Conservation (phyloP, 2,113 vertebrate species). For the Spheniscus mendiculus region DNA sequence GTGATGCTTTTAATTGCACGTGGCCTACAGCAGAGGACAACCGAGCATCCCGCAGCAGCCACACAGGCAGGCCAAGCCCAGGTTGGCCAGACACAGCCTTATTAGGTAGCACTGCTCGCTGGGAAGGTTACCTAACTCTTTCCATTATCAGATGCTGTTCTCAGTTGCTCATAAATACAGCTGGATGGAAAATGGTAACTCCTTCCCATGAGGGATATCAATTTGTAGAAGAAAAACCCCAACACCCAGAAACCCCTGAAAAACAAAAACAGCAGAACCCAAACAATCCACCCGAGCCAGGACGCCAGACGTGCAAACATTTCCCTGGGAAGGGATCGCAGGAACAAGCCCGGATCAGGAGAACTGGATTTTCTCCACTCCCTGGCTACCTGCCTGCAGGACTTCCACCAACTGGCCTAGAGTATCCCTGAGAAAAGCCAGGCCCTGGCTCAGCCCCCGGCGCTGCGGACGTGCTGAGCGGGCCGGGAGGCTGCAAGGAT, state of each 20-base stretch:
- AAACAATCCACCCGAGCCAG: constrained; percentile 36
- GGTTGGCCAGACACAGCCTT: constrained; percentile 12
- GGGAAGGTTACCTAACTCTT: constrained; percentile 33
- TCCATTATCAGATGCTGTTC: neutral
- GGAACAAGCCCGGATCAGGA: neutral
- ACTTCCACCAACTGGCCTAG: constrained; percentile 31
- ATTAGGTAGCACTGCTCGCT: neutral
- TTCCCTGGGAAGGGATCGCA: neutral
- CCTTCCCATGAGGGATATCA: constrained; percentile 43
- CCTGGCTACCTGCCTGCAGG: constrained; percentile 42
- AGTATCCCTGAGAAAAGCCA: neutral
- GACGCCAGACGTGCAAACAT: neutral
- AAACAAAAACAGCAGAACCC: constrained; percentile 64
- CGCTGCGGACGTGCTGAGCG: neutral
- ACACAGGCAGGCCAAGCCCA: neutral
- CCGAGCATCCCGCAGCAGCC: neutral
- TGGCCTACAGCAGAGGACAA: neutral
- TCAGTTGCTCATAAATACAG: constrained; percentile 18
- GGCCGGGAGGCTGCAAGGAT: neutral
- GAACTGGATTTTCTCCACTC: constrained; percentile 24
- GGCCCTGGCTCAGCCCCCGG: neutral
- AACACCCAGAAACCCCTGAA: constrained; percentile 62
- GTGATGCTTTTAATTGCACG: neutral
- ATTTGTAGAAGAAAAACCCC: neutral
- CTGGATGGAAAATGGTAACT: constrained; percentile 13